Base-by-base conservation (phyloP, 2,113 vertebrate genomes). In the Mustela nigripes region DNA sequence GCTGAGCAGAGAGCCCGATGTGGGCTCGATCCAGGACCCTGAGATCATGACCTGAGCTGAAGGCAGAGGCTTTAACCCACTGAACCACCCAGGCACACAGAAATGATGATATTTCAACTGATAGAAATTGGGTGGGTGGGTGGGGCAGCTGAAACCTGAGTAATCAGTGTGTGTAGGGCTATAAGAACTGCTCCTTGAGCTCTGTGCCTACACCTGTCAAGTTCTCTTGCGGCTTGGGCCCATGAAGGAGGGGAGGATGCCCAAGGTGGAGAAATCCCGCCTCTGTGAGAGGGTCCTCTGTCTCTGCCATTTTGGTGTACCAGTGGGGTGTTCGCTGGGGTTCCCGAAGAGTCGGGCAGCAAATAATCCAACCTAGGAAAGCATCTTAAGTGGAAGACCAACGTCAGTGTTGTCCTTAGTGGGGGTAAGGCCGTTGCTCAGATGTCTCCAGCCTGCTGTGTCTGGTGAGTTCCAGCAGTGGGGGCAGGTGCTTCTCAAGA, bases 101-200 rank as follows among this genome's bases (percentile, higher is more conserved):
- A 45, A 65, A 8, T 45, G 80, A 26, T 11, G 36, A 10, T 53
- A 4, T 28, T 76, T 80, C 0, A 8, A 11, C 11, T n/a, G 22
- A 42, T 19, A 56, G 60, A 28, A 62, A 76, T 48, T 18, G 18
- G 24, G 24, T 1, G 24, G 22, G 9, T 16, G 89, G 53, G 74
- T 21, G 53, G 84, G n/a, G 76, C 91, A 84, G 3, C 24, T 16
- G 78, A 39, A 62, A 48, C 42, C 9, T 36, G 56, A 3, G 7
- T 60, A 36, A 11, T 73, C 21, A 0, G 21, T 0, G 8, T 36
- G 42, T 4, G 1, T 36, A 11, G 15, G 19, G 48, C 33, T 48
- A 60, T 3, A 42, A 33, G 58, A 45, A 4, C 36, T 0, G 0
- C 16, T 53, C 26, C 79, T 36, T 33, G 50, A 18, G 33, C 42